These are phyloP conservation scores for Apodemia duryi DNA, from an alignment of 2,888 invertebrate species.

Conservation along the genomic window DNA sequence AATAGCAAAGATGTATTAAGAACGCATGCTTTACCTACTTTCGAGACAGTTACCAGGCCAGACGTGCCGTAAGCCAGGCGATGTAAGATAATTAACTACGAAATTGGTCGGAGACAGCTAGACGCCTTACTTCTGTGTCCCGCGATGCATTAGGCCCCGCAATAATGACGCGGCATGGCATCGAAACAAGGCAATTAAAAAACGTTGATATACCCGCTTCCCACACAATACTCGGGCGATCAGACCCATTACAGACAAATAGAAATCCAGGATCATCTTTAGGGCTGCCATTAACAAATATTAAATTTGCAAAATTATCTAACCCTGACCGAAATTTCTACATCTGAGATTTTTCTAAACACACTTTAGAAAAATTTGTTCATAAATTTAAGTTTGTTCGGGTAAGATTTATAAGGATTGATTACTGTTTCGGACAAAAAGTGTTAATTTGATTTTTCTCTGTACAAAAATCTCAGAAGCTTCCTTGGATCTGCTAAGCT, in stretches of 20 bases:
- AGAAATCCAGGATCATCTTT: slow-evolving; percentile 42
- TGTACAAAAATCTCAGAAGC: no score
- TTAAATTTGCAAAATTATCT: no score
- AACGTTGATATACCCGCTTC: slow-evolving; percentile 58
- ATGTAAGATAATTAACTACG: slow-evolving; percentile 66
- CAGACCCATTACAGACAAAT: slow-evolving; percentile 46
- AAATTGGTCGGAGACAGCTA: slow-evolving; percentile 74
- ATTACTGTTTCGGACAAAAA: no score
- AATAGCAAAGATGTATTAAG: slow-evolving; percentile 36
- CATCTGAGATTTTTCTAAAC: no score
- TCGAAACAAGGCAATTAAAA: slow-evolving; percentile 63
- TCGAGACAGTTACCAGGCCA: slow-evolving; percentile 53
- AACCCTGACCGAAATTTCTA: no score
- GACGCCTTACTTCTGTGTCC: slow-evolving; percentile 68
- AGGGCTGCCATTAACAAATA: slow-evolving; percentile 19
- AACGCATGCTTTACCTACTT: slow-evolving; percentile 54
- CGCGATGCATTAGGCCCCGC: slow-evolving; percentile 59
- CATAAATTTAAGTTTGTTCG: no score
- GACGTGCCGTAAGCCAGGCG: slow-evolving; percentile 57
- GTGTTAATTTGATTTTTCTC: no score
- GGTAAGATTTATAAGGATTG: no score
- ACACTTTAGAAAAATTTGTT: no score
- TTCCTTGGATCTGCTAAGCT: no score
- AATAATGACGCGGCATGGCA: slow-evolving; percentile 58
- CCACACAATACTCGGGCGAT: slow-evolving; percentile 57